Conservation (phyloP, 2,888 invertebrate species). For the Nebria salina region DNA sequence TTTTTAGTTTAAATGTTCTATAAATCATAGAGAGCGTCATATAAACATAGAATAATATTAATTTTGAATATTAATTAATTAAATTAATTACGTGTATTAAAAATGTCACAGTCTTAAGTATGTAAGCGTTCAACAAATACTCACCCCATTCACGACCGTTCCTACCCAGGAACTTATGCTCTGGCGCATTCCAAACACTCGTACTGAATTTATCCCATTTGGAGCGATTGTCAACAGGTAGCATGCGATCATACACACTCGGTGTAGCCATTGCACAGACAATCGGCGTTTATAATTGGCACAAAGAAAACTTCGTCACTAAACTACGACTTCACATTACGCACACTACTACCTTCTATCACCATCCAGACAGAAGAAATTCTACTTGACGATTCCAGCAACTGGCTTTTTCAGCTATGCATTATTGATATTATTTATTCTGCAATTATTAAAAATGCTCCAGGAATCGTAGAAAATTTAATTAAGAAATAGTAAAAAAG, state of each 20-base stretch:
- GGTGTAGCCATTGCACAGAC: constrained; percentile 47
- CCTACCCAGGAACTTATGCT: constrained; percentile 25
- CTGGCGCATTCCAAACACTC: constrained; percentile 29
- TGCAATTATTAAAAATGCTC: too few species aligned
- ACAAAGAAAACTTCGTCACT: background rate
- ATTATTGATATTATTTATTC: too few species aligned
- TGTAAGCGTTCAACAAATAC: background rate
- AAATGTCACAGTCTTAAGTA: background rate
- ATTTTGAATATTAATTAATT: too few species aligned
- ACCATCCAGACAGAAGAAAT: background rate
- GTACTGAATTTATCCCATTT: constrained; percentile 51
- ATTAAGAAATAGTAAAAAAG: too few species aligned
- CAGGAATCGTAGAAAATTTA: too few species aligned
- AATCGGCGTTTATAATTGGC: background rate
- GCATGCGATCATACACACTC: constrained; percentile 52
- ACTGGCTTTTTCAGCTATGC: background rate
- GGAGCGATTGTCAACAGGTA: constrained; percentile 50
- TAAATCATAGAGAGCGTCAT: too few species aligned
- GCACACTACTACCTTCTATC: background rate
- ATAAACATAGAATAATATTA: too few species aligned
- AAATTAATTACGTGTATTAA: too few species aligned
- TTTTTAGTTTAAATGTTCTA: too few species aligned
- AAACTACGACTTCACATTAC: background rate
- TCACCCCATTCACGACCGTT: constrained; percentile 34
- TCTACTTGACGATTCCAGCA: background rate